Evolutionary conservation across 1,140 invertebrate species (phyloP).

Genomic region (Neodiprion fabricii): DNA sequence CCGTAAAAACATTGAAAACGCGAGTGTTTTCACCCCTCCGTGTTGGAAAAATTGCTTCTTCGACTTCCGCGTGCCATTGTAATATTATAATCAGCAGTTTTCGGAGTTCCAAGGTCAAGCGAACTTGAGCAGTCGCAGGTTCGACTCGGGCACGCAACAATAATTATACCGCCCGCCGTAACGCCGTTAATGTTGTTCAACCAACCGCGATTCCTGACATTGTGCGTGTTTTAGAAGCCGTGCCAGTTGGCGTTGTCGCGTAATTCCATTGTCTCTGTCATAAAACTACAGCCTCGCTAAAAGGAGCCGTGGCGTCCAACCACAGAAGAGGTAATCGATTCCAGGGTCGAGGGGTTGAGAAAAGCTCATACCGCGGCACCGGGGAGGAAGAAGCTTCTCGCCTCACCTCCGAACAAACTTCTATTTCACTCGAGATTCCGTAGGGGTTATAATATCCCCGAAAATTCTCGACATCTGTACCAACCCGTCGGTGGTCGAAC

Average conservation of each 20-base stretch:
- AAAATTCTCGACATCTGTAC: background rate
- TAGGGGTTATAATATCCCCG: background rate
- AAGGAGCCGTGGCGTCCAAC: background rate
- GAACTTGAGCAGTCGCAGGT: background rate
- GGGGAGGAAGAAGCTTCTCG: background rate
- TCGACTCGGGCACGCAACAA: background rate
- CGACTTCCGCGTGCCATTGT: no score
- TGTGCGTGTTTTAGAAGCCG: background rate
- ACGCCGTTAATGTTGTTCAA: background rate
- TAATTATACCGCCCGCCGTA: background rate
- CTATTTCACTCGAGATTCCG: background rate
- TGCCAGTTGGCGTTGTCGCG: background rate
- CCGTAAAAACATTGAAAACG: no score
- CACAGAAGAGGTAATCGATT: background rate
- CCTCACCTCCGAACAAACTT: background rate
- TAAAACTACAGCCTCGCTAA: background rate
- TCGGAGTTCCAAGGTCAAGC: background rate
- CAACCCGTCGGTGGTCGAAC: no score
- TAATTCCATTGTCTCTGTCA: background rate
- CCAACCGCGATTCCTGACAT: background rate
- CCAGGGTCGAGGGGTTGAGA: background rate
- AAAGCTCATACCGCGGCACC: background rate
- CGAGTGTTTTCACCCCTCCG: background rate
- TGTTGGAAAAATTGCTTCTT: background rate
- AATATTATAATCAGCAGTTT: background rate